These are phyloP conservation scores for Thyatira batis DNA, from an alignment of 2,888 invertebrate genomes.

Conservation along the genomic window DNA sequence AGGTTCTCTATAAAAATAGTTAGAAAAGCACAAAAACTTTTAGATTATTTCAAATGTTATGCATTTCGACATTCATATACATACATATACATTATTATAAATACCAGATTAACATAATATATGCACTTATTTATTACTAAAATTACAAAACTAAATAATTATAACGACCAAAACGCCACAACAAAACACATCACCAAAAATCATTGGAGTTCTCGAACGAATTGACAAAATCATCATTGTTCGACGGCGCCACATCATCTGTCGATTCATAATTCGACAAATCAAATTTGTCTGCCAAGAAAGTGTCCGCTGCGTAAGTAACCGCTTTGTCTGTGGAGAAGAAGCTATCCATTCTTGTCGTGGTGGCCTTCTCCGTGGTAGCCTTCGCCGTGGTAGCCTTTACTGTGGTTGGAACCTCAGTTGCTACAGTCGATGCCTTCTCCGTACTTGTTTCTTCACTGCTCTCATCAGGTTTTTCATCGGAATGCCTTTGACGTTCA, in stretches of 20 bases:
- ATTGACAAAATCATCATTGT: constrained; percentile 41
- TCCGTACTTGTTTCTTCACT: constrained; percentile 12
- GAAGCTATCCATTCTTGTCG: constrained; percentile 46
- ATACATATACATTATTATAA: no score
- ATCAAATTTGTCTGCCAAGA: constrained; percentile 71
- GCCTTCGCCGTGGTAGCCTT: no score
- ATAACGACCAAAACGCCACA: background rate
- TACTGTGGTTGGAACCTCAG: constrained; percentile 2
- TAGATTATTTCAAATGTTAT: no score
- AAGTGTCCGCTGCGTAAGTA: constrained; percentile 62
- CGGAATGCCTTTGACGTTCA: constrained; percentile 28
- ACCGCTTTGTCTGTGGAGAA: constrained; percentile 65
- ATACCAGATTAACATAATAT: no score
- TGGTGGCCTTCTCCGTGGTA: constrained; percentile 21
- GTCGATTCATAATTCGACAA: constrained; percentile 58
- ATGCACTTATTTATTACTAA: no score
- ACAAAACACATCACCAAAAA: constrained; percentile 24
- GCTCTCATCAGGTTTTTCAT: background rate
- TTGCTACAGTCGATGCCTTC: constrained; percentile 4
- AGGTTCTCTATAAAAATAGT: no score
- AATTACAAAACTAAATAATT: no score
- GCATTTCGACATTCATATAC: no score
- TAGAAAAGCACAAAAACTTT: no score
- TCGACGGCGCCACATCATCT: constrained; percentile 42
- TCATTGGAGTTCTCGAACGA: constrained; percentile 49